These are phyloP conservation scores for Trichosurus vulpecula DNA, from an alignment of 2,797 vertebrate species.

Conservation along the genomic window DNA sequence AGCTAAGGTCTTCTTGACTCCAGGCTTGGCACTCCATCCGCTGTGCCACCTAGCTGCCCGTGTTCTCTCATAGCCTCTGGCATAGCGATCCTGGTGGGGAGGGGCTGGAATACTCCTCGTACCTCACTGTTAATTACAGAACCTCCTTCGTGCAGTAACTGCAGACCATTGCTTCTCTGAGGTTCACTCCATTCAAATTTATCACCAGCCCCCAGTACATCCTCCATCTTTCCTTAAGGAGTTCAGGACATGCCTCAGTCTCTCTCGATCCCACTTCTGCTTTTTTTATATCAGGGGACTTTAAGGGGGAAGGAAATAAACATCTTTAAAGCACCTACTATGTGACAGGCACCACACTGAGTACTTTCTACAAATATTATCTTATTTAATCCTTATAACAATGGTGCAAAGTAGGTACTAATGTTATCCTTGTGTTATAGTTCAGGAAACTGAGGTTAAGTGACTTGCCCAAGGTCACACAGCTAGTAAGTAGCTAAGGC, in stretches of 20 bases:
- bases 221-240: neutral
- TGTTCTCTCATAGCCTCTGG: neutral
- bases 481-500: neutral
- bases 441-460: neutral
- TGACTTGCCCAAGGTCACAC: neutral
- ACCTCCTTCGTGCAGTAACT: no score
- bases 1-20: no score
- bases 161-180: neutral
- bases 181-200: neutral
- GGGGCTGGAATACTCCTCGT: neutral
- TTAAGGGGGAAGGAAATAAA: neutral
- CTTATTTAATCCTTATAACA: neutral
- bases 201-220: neutral
- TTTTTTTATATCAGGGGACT: neutral
- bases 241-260: neutral
- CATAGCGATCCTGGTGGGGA: neutral
- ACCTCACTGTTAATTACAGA: neutral
- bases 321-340: neutral
- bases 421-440: neutral
- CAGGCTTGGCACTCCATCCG: no score
- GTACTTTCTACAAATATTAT: neutral
- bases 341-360: neutral
- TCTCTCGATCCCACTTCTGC: neutral
- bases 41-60: neutral
- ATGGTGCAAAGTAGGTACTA: neutral